Evolutionary conservation across 1,140 invertebrate genomes (phyloP).

Genomic region (Anadara kagoshimensis): DNA sequence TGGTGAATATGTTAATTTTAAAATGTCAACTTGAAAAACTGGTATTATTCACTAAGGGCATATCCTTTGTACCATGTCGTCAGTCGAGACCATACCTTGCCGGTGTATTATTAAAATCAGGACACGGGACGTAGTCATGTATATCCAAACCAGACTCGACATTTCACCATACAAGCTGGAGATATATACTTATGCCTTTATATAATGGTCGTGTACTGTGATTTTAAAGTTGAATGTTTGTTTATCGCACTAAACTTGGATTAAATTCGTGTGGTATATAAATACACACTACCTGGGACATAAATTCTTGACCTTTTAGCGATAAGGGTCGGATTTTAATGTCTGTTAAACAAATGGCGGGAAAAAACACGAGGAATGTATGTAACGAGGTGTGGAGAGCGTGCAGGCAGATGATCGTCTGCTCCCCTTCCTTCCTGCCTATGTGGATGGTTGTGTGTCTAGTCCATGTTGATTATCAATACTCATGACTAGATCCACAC

Average conservation of each 20-base stretch:
- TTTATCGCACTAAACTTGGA: slow-evolving; percentile 3
- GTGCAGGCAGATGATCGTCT: slow-evolving; percentile 24
- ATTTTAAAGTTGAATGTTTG: slow-evolving; percentile 13
- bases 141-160: too few species aligned
- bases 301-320: slow-evolving; percentile 13
- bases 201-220: not conserved
- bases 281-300: slow-evolving; percentile 1
- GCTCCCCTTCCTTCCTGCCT: slow-evolving; percentile 18
- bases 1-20: too few species aligned
- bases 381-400: slow-evolving; percentile 4
- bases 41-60: too few species aligned
- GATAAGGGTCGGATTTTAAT: slow-evolving; percentile 10
- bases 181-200: not conserved
- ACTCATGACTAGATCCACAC: slow-evolving; percentile 29
- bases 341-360: slow-evolving; percentile 15
- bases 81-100: too few species aligned
- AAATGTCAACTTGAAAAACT: too few species aligned
- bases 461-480: slow-evolving; percentile 17
- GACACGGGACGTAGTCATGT: too few species aligned
- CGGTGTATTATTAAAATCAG: too few species aligned
- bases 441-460: slow-evolving; percentile 27
- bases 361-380: slow-evolving; percentile 8
- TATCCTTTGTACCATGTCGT: too few species aligned
- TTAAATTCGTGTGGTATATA: slow-evolving; percentile 6
- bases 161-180: too few species aligned